phyloP scores from a whole-genome alignment of 2,888 invertebrate species.

The Amphiduros pacificus region DNA sequence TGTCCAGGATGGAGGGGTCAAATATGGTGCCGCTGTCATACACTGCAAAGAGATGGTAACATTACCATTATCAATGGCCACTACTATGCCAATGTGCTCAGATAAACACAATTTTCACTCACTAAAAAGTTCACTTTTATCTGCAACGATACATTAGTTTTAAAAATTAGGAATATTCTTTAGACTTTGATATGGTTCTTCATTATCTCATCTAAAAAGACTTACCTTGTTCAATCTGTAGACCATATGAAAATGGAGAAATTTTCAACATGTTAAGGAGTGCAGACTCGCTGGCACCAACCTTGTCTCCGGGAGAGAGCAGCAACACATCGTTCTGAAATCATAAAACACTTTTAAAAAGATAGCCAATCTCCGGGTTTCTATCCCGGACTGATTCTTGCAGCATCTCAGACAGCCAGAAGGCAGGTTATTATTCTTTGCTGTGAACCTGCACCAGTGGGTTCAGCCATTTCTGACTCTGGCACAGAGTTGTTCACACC shows the following conservation, averaged over 20 bases:
- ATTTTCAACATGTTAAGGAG: slow-evolving; percentile 99
- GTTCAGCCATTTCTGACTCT: slow-evolving; percentile 27
- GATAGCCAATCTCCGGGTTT: background rate
- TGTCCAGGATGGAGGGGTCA: slow-evolving; percentile 94
- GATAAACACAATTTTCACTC: too few relatives aligned
- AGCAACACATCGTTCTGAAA: slow-evolving; percentile 65
- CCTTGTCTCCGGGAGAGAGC: slow-evolving; percentile 87
- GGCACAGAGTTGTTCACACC: background rate
- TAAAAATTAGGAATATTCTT: too few relatives aligned
- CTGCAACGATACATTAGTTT: too few relatives aligned
- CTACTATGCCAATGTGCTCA: too few relatives aligned
- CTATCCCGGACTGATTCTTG: too few relatives aligned
- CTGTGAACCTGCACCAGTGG: slow-evolving; percentile 12
- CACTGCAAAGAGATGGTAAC: too few relatives aligned
- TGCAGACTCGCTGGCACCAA: slow-evolving; percentile 98
- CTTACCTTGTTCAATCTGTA: slow-evolving; percentile 76
- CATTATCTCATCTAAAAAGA: slow-evolving; percentile 62
- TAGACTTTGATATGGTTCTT: background rate
- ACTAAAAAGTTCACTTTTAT: too few relatives aligned
- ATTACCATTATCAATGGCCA: too few relatives aligned
- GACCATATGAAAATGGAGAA: slow-evolving; percentile 98
- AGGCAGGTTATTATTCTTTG: slow-evolving; percentile 6
- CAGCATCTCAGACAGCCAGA: slow-evolving; percentile 6
- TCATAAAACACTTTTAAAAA: background rate
- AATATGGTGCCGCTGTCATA: slow-evolving; percentile 99